Percentiles rank a stretch among this genome's conserved stretches.
Conservation (phyloP, 2,797 vertebrate genomes). For the Zonotrichia albicollis region DNA sequence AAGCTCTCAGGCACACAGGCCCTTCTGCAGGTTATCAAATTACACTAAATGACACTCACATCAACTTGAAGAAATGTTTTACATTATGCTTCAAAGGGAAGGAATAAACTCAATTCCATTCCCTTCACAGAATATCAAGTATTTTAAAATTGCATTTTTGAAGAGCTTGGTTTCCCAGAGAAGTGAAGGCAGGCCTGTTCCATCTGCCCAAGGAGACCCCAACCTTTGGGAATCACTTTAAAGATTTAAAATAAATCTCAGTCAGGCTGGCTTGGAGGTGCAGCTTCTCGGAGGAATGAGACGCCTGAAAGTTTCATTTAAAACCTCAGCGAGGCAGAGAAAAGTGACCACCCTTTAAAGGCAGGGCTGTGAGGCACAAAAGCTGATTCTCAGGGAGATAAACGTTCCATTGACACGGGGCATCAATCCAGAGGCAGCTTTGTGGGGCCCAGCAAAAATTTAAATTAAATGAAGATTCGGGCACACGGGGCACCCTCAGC, state of each 20-base stretch:
- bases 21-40: slow-evolving; percentile 6
- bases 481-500: background rate
- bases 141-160: background rate
- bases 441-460: no score
- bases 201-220: background rate
- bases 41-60: background rate
- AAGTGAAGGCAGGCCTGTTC: background rate
- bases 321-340: background rate
- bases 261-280: background rate
- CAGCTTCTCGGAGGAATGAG: background rate
- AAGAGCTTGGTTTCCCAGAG: background rate
- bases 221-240: background rate
- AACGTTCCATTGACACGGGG: background rate
- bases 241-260: slow-evolving; percentile 1
- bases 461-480: no score
- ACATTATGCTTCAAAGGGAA: slow-evolving; percentile 6
- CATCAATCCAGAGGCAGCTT: background rate
- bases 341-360: background rate
- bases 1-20: background rate
- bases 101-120: slow-evolving; percentile 12
- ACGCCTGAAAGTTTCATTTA: slow-evolving; percentile 1
- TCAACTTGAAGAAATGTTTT: slow-evolving; percentile 11
- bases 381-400: background rate
- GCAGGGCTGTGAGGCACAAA: background rate
- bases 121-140: background rate